These are phyloP conservation scores for Anastrepha obliqua DNA, from an alignment of 1,140 invertebrate genomes.

Conservation along the genomic window DNA sequence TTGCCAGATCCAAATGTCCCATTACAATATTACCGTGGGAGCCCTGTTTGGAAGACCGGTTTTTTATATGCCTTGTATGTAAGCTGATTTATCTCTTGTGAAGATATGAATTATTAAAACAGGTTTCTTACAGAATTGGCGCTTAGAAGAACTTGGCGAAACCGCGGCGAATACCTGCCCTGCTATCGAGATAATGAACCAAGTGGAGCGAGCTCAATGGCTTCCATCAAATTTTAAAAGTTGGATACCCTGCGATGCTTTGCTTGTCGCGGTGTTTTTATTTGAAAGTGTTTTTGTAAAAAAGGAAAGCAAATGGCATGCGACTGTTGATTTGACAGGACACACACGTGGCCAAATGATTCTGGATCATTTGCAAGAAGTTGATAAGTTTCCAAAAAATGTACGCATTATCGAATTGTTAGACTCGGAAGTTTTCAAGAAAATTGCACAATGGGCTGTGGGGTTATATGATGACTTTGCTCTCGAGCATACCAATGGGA, in stretches of 20 bases:
- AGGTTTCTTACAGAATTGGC: conserved; percentile 76
- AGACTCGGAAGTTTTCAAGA: conserved; percentile 75
- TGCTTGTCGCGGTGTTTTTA: conserved; percentile 76
- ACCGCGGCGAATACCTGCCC: conserved; percentile 62
- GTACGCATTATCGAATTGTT: conserved; percentile 76
- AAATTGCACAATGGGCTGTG: conserved; percentile 64
- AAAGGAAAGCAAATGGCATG: conserved; percentile 73
- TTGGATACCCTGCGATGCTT: conserved; percentile 78
- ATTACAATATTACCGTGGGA: conserved; percentile 82
- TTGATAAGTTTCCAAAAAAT: conserved; percentile 75
- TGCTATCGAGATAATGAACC: conserved; percentile 76
- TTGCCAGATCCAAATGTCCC: conserved; percentile 77
- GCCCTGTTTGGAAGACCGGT: conserved; percentile 74
- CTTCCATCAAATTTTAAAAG: conserved; percentile 61
- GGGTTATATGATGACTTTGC: conserved; percentile 56
- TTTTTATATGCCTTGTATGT: conserved; percentile 76
- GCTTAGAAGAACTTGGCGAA: conserved; percentile 67
- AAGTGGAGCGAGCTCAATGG: conserved; percentile 76
- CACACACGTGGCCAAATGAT: conserved; percentile 79
- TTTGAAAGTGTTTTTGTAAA: conserved; percentile 70
- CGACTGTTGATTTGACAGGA: conserved; percentile 78
- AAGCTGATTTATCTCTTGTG: neutral
- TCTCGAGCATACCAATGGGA: neutral
- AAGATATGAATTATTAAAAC: neutral
- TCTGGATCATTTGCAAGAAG: conserved; percentile 76